These are phyloP conservation scores for Pollachius pollachius DNA, from an alignment of 2,113 vertebrate genomes.

Conservation along the genomic window DNA sequence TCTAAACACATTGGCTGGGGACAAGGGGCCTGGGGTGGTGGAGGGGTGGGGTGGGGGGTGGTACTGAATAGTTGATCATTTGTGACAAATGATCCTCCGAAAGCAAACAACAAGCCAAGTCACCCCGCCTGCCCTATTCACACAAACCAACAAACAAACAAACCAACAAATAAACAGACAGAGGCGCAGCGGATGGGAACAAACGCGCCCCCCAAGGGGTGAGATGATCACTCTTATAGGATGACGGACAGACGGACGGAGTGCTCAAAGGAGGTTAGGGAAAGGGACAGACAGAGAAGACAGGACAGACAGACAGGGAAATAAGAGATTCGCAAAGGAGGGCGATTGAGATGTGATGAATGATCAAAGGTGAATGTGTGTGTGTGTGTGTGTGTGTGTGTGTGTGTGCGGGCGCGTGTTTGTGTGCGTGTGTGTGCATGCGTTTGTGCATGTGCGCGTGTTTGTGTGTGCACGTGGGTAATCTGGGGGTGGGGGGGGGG, in stretches of 20 bases:
- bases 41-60: background rate
- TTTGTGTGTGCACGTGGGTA: conserved; percentile 28
- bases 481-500: conserved; percentile 49
- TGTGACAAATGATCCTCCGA: conserved; percentile 65
- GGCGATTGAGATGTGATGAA: conserved; percentile 30
- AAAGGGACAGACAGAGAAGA: conserved; percentile 13
- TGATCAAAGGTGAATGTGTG: conserved; percentile 1
- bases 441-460: conserved; percentile 14
- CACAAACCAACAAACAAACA: conserved; percentile 51
- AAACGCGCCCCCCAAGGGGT: too few relatives aligned
- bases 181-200: too few relatives aligned
- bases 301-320: conserved; percentile 19
- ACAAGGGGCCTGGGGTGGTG: background rate
- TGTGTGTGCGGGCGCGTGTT: conserved; percentile 13
- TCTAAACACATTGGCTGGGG: conserved; percentile 25
- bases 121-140: conserved; percentile 38
- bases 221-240: too few relatives aligned
- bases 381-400: conserved; percentile 8
- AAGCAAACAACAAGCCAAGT: conserved; percentile 64
- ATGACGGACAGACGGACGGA: too few relatives aligned
- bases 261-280: too few relatives aligned
- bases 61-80: conserved; percentile 56
- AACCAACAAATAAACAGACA: conserved; percentile 53
- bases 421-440: background rate
- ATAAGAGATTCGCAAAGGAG: conserved; percentile 14